Conservation (phyloP, 2,888 invertebrate genomes). For the Cheilosia impressa region DNA sequence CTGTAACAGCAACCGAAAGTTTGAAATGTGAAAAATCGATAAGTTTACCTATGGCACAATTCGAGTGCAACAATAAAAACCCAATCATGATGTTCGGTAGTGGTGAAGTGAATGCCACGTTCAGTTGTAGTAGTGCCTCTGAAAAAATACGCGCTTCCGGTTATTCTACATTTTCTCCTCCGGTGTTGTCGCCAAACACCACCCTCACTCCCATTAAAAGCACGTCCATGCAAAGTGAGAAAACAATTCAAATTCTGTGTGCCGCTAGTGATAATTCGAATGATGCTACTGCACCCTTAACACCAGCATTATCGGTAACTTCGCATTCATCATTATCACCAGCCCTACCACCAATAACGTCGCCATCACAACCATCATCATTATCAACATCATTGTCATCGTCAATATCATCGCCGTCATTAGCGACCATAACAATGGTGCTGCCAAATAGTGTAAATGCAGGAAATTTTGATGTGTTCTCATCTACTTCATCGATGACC, state of each 20-base stretch:
- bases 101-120: slow-evolving; percentile 38
- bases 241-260: slow-evolving; percentile 34
- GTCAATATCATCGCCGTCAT: slow-evolving; percentile 29
- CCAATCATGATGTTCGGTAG: slow-evolving; percentile 44
- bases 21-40: slow-evolving; percentile 66
- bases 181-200: neutral
- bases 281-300: slow-evolving; percentile 4
- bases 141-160: slow-evolving; percentile 45
- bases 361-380: slow-evolving; percentile 11
- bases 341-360: neutral
- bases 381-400: slow-evolving; percentile 39
- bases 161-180: slow-evolving; percentile 29
- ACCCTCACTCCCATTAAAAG: neutral
- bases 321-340: slow-evolving; percentile 20
- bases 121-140: slow-evolving; percentile 15
- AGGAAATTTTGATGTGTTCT: slow-evolving; percentile 50
- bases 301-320: slow-evolving; percentile 35
- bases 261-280: slow-evolving; percentile 43
- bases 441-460: slow-evolving; percentile 43
- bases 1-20: slow-evolving; percentile 37
- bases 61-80: slow-evolving; percentile 52
- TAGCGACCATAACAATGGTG: slow-evolving; percentile 41
- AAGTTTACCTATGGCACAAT: slow-evolving; percentile 47
- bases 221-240: slow-evolving; percentile 31
- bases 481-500: slow-evolving; percentile 7